Evolutionary conservation across 2,113 vertebrate species (phyloP).

Genomic region (Hystrix brachyura): DNA sequence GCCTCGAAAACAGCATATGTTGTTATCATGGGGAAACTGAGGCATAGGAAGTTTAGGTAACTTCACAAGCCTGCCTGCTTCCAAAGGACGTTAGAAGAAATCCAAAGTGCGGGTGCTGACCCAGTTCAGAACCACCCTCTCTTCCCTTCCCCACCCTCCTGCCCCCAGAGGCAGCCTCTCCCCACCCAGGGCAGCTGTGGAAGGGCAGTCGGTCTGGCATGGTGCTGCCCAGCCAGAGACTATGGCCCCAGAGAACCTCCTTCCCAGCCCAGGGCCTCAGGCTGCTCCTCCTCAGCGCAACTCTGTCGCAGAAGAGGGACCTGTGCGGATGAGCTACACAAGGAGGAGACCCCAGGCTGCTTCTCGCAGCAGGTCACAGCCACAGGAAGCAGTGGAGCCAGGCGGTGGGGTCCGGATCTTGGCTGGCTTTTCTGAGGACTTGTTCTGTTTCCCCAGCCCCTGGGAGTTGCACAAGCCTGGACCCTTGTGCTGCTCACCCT

Average conservation of each 20-base stretch:
- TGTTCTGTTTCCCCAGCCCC: not conserved
- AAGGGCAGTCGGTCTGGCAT: too few relatives aligned
- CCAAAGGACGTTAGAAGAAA: not conserved
- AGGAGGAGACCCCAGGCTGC: not conserved
- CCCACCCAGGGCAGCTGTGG: rapidly evolving
- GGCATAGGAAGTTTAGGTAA: not conserved
- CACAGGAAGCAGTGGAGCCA: rapidly evolving
- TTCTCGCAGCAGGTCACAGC: not conserved
- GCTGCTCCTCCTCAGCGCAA: not conserved
- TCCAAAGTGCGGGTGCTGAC: not conserved
- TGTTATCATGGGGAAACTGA: not conserved
- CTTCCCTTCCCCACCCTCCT: not conserved
- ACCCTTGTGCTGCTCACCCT: not conserved
- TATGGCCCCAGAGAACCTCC: not conserved
- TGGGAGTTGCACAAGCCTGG: rapidly evolving
- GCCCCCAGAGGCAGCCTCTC: not conserved
- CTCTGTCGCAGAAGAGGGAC: not conserved
- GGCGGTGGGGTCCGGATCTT: not conserved
- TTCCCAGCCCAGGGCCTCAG: too few relatives aligned
- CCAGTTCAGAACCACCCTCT: not conserved
- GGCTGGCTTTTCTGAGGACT: not conserved
- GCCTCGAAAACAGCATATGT: not conserved
- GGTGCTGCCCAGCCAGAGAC: not conserved
- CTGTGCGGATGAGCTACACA: rapidly evolving
- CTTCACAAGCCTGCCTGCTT: not conserved